Evolutionary conservation across 2,797 vertebrate genomes (phyloP).

Genomic region (Myripristis murdjan): DNA sequence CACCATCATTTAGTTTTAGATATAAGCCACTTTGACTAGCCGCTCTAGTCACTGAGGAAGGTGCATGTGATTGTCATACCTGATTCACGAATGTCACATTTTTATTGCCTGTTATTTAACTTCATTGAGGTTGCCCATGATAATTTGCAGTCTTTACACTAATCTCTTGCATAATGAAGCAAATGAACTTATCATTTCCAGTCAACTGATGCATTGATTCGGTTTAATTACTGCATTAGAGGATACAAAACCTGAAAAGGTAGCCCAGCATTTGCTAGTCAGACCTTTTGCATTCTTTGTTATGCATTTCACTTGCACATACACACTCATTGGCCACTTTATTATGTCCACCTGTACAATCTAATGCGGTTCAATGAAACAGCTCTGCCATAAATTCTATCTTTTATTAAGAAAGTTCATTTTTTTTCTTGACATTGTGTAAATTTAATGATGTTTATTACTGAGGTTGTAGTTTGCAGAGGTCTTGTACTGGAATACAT

Average conservation of each 20-base stretch:
- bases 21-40: conserved; percentile 66
- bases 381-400: too few relatives aligned
- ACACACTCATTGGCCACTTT: too few relatives aligned
- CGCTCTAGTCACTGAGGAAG: conserved; percentile 60
- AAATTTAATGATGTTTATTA: too few relatives aligned
- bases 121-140: conserved; percentile 71
- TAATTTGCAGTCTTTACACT: conserved; percentile 82
- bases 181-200: conserved; percentile 79
- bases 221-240: conserved; percentile 82
- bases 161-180: conserved; percentile 79
- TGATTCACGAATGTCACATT: conserved; percentile 72
- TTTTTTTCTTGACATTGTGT: too few relatives aligned
- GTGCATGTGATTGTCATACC: conserved; percentile 55
- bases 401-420: too few relatives aligned
- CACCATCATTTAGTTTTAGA: conserved; percentile 63
- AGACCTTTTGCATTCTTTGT: conserved; percentile 52
- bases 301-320: neutral
- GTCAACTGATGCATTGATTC: conserved; percentile 81
- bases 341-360: too few relatives aligned
- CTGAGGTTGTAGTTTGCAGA: too few relatives aligned
- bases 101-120: conserved; percentile 67
- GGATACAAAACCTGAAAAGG: conserved; percentile 76
- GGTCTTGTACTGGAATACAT: too few relatives aligned
- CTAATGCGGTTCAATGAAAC: too few relatives aligned
- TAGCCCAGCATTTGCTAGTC: conserved; percentile 66